These are phyloP conservation scores for Barbus barbus DNA, from an alignment of 2,113 vertebrate genomes.

Conservation along the genomic window DNA sequence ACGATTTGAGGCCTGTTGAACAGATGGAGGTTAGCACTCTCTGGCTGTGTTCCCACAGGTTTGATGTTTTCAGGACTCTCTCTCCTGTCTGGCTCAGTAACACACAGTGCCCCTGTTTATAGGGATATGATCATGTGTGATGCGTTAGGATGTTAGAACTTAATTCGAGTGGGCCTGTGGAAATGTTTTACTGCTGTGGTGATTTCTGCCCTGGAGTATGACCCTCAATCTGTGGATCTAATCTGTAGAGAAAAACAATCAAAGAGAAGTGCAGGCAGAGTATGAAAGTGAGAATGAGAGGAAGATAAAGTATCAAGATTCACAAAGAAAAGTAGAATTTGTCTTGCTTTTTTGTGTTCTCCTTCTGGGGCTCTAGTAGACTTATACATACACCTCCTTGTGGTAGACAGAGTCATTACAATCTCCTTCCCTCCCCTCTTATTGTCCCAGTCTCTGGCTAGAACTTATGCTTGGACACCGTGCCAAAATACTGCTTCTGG, in stretches of 20 bases:
- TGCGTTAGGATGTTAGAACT: slow-evolving; percentile 62
- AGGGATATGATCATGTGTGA: slow-evolving; percentile 60
- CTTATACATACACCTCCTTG: slow-evolving; percentile 67
- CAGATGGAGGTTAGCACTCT: slow-evolving; percentile 28
- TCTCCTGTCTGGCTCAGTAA: slow-evolving; percentile 33
- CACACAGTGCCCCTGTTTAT: slow-evolving; percentile 40
- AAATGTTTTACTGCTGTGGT: slow-evolving; percentile 44
- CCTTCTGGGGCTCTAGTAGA: slow-evolving; percentile 1
- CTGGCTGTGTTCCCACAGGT: slow-evolving; percentile 54
- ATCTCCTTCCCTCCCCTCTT: slow-evolving; percentile 19
- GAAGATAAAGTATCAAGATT: not conserved
- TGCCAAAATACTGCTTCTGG: slow-evolving; percentile 42
- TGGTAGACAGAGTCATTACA: slow-evolving; percentile 68
- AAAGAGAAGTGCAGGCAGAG: not conserved
- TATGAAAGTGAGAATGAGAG: slow-evolving; percentile 5
- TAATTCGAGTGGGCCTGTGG: slow-evolving; percentile 57
- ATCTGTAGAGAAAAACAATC: not conserved
- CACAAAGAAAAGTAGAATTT: not conserved
- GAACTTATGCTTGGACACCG: slow-evolving; percentile 2
- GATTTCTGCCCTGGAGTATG: slow-evolving; percentile 43
- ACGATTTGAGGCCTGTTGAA: slow-evolving; percentile 43
- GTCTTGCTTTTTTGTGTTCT: not conserved
- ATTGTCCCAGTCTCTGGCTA: slow-evolving; percentile 9
- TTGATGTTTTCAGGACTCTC: slow-evolving; percentile 29
- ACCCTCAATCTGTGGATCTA: slow-evolving; percentile 40